Evolutionary conservation across 2,113 vertebrate genomes (phyloP), one percentile per base, ranked within the genome.

Genomic region (Limnothrissa miodon): DNA sequence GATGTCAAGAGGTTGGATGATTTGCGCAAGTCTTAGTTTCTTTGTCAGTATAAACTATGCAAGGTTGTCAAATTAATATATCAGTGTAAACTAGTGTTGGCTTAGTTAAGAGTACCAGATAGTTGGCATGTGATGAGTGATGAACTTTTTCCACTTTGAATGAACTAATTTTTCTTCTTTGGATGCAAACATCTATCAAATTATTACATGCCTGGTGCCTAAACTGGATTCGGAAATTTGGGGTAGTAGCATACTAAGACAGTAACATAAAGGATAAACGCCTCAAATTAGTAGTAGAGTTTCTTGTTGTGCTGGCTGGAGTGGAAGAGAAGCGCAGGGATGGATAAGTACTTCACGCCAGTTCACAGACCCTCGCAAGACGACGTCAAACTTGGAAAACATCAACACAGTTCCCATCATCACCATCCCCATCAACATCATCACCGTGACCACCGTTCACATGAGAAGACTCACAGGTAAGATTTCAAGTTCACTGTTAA

Each of bases 341-440:
- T 94, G 92, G 94, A 95, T 82, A 95, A 92, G 74, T 94, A 90
- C 84, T 95, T 96, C 59, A 94, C 90, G 23, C 94, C 94, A 0
- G 88, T 95, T 79, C 89, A 88, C 29, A 87, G 80, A 39, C 87
- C 90, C 39, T 87, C 89, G 42, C 79, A 79, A 17, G 92, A 92
- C 3, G 90, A 92, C 53, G 79, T 81, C n/a, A 91, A 91, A 83
- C 80, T 45, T 0, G 81, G 80, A 78, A 91, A 85, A 80, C 89
- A 90, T n/a, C 87, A 83, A 25, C 89, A 84, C 74, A 23, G 39
- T n/a, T 19, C 83, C 78, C 80, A 86, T 42, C 89, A 85, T 29
- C 84, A 86, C 6, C 2, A 6, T 42, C 6, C 42, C 59, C 87
- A 81, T 45, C 82, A 78, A 3, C 39, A 88, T 36, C 88, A 87